These are phyloP conservation scores for Mungos mungo DNA, from an alignment of 2,113 vertebrate species.

Conservation along the genomic window DNA sequence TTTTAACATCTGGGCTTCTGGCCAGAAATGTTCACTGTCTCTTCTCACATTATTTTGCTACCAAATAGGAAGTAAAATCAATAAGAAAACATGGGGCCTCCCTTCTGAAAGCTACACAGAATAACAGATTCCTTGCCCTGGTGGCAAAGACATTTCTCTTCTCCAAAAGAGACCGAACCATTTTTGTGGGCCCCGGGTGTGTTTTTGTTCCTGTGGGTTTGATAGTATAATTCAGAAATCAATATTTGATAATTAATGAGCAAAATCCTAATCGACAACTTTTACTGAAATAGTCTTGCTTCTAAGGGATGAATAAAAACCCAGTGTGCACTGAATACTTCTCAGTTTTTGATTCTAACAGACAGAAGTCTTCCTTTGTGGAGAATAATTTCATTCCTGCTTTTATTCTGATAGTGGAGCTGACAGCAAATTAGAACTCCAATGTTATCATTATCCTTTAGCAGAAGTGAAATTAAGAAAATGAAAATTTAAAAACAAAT, in stretches of 20 bases:
- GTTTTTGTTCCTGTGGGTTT: background rate
- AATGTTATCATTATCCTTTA: background rate
- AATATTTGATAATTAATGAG: conserved; percentile 26
- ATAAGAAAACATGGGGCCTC: conserved; percentile 77
- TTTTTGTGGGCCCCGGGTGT: conserved; percentile 13
- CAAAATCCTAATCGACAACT: conserved; percentile 48
- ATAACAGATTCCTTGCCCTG: conserved; percentile 75
- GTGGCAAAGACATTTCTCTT: conserved; percentile 57
- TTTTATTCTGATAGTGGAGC: background rate
- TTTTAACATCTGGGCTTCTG: conserved; percentile 58
- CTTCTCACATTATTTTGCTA: conserved; percentile 81
- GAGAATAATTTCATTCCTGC: background rate
- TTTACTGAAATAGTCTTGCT: conserved; percentile 50
- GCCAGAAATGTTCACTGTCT: conserved; percentile 53
- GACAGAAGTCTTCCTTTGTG: conserved; percentile 43
- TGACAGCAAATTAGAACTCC: conserved; percentile 18
- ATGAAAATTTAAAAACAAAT: background rate
- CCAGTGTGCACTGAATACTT: background rate
- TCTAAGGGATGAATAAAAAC: background rate
- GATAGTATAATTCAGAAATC: background rate
- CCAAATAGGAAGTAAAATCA: conserved; percentile 84
- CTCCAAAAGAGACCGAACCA: conserved; percentile 40
- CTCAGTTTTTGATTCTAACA: conserved; percentile 18
- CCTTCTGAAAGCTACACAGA: conserved; percentile 72
- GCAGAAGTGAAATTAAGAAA: conserved; percentile 44